Percentiles rank a stretch among this genome's conserved stretches.
These are phyloP conservation scores for Himantopus leucocephalus DNA, from an alignment of 2,113 vertebrate species.

Conservation along the genomic window DNA sequence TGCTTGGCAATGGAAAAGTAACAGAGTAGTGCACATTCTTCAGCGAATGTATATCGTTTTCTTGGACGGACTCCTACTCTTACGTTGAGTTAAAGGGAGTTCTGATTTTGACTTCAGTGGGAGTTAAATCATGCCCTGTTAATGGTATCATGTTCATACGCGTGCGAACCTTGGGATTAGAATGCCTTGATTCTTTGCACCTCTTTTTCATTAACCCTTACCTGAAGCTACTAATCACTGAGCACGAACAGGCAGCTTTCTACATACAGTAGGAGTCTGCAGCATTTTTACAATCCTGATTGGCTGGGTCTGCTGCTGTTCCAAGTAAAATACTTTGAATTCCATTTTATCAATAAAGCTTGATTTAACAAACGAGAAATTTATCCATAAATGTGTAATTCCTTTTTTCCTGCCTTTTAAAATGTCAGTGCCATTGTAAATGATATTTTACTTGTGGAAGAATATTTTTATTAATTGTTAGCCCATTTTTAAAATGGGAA, in stretches of 20 bases:
- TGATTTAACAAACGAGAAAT: slow-evolving; percentile 82
- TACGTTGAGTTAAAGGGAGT: not conserved
- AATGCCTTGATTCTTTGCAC: slow-evolving; percentile 72
- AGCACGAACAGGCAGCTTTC: slow-evolving; percentile 71
- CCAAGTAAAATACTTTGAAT: slow-evolving; percentile 79
- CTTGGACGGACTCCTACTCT: slow-evolving; percentile 20
- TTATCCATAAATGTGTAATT: slow-evolving; percentile 81
- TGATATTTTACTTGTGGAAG: slow-evolving; percentile 71
- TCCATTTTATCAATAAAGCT: slow-evolving; percentile 88
- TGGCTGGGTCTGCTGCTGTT: slow-evolving; percentile 84
- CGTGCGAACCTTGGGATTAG: slow-evolving; percentile 49
- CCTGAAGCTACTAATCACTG: slow-evolving; percentile 68
- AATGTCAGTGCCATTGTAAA: slow-evolving; percentile 73
- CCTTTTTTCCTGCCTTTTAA: slow-evolving; percentile 70
- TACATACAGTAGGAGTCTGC: slow-evolving; percentile 70
- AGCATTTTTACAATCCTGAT: slow-evolving; percentile 76
- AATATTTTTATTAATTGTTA: slow-evolving; percentile 73
- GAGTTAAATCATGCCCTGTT: slow-evolving; percentile 25
- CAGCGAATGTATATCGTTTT: not conserved
- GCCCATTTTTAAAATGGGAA: slow-evolving; percentile 74
- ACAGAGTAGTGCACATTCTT: slow-evolving; percentile 36
- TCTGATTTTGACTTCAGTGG: slow-evolving; percentile 33
- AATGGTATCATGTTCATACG: slow-evolving; percentile 33
- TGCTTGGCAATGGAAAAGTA: slow-evolving; percentile 43
- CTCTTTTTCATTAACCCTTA: slow-evolving; percentile 72